Evolutionary conservation across 2,797 vertebrate species (phyloP).

Genomic region (Poeciliopsis presidionis): DNA sequence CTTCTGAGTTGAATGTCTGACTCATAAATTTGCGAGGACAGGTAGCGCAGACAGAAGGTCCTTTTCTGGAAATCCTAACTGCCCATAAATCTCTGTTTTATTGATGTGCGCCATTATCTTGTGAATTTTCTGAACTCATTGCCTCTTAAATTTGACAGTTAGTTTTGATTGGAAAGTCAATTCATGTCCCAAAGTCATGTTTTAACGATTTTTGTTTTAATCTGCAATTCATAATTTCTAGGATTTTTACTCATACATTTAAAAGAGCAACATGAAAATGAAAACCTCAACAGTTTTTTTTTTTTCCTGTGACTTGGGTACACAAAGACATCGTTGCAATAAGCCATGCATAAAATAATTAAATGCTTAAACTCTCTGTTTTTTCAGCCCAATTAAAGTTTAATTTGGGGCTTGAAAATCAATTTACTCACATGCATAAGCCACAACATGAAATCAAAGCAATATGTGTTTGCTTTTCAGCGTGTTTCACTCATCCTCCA

Average conservation of each 20-base stretch:
- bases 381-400: slow-evolving; percentile 36
- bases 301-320: background rate
- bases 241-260: slow-evolving; percentile 29
- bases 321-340: background rate
- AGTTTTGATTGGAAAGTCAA: slow-evolving; percentile 54
- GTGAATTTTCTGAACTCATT: slow-evolving; percentile 29
- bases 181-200: slow-evolving; percentile 41
- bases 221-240: slow-evolving; percentile 20
- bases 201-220: slow-evolving; percentile 52
- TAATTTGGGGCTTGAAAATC: slow-evolving; percentile 36
- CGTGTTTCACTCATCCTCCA: slow-evolving; percentile 37
- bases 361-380: slow-evolving; percentile 15
- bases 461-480: slow-evolving; percentile 31
- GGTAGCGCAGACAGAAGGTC: slow-evolving; percentile 29
- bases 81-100: slow-evolving; percentile 42
- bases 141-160: slow-evolving; percentile 40
- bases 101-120: slow-evolving; percentile 27
- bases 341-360: slow-evolving; percentile 10
- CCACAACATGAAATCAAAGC: slow-evolving; percentile 27
- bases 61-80: slow-evolving; percentile 29
- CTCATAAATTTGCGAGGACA: slow-evolving; percentile 20
- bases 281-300: slow-evolving; percentile 11
- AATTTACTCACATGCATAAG: slow-evolving; percentile 29
- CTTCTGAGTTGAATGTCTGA: slow-evolving; percentile 19
- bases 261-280: slow-evolving; percentile 5